A percentile compares a stretch with the other conserved stretches of the same genome.
phyloP scores from a whole-genome alignment of 2,113 vertebrate species.

The Chiloscyllium plagiosum region DNA sequence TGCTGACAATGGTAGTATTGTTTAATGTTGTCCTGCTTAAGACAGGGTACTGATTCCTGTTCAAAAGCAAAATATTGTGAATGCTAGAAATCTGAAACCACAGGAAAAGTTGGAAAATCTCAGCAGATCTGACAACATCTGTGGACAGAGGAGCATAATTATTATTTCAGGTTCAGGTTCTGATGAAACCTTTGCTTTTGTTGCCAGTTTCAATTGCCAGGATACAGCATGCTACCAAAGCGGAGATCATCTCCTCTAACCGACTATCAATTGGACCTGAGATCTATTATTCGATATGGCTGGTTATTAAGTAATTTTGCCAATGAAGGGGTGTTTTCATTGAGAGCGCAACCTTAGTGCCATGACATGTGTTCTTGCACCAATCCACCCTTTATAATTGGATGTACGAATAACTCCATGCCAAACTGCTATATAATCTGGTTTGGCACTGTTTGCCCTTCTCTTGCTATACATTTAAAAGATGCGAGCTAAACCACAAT shows the following conservation, averaged over 20 bases:
- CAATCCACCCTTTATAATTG: not conserved
- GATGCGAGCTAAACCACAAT: not conserved
- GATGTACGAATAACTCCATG: not conserved
- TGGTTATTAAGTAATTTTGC: not conserved
- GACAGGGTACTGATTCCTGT: not conserved
- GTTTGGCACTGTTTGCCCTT: not conserved
- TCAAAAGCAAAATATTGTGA: not conserved
- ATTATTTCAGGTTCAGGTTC: not conserved
- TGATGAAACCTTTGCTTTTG: not conserved
- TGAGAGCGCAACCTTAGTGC: not conserved
- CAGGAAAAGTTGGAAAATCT: not conserved
- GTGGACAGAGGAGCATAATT: not conserved
- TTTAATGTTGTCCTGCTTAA: not conserved
- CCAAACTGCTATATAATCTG: not conserved
- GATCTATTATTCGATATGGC: not conserved
- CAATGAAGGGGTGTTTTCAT: not conserved
- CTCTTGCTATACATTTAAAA: not conserved
- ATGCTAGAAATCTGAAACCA: not conserved
- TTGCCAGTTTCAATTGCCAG: not conserved
- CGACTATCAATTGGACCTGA: not conserved
- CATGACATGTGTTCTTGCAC: too few species aligned
- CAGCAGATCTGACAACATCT: not conserved
- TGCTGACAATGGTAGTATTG: not conserved
- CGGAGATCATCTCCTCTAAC: not conserved
- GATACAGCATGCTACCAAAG: not conserved